These are phyloP conservation scores for Metopia argyrocephala DNA, from an alignment of 2,888 invertebrate species.

Conservation along the genomic window DNA sequence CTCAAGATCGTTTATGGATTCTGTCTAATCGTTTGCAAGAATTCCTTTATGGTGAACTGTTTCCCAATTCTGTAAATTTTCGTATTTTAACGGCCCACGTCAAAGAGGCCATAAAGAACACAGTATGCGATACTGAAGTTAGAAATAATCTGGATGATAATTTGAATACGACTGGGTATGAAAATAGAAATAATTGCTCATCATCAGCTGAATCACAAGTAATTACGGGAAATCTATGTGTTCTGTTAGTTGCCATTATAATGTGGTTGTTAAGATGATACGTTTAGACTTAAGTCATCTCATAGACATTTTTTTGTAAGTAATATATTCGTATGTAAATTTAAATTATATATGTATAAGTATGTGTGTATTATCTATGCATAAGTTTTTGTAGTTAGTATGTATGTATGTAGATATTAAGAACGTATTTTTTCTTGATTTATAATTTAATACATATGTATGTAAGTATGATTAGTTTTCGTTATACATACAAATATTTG, in stretches of 20 bases:
- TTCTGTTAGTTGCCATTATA: constrained; percentile 1
- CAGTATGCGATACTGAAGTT: constrained; percentile 84
- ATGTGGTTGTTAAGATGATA: constrained; percentile 15
- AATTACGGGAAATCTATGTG: background rate
- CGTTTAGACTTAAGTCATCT: background rate
- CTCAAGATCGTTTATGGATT: constrained; percentile 85
- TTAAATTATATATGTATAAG: constrained; percentile 27
- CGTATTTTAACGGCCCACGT: constrained; percentile 85
- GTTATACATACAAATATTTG: too few species aligned
- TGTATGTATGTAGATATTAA: too few species aligned
- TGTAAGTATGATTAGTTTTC: too few species aligned
- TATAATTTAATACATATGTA: too few species aligned
- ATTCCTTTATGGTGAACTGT: constrained; percentile 84
- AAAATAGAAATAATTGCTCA: constrained; percentile 26
- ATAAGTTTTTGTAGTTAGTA: too few species aligned
- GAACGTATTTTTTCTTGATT: too few species aligned
- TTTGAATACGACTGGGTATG: constrained; percentile 76
- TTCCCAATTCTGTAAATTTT: constrained; percentile 84
- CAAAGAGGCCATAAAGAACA: constrained; percentile 84
- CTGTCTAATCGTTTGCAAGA: constrained; percentile 85
- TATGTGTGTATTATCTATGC: constrained; percentile 34
- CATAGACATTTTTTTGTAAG: too few species aligned
- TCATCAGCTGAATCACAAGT: constrained; percentile 7
- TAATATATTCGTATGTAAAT: background rate
- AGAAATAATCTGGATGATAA: constrained; percentile 80